Evolutionary conservation across 2,888 invertebrate species (phyloP), one percentile per base, ranked within the genome.

Genomic region (Dioctria rufipes): DNA sequence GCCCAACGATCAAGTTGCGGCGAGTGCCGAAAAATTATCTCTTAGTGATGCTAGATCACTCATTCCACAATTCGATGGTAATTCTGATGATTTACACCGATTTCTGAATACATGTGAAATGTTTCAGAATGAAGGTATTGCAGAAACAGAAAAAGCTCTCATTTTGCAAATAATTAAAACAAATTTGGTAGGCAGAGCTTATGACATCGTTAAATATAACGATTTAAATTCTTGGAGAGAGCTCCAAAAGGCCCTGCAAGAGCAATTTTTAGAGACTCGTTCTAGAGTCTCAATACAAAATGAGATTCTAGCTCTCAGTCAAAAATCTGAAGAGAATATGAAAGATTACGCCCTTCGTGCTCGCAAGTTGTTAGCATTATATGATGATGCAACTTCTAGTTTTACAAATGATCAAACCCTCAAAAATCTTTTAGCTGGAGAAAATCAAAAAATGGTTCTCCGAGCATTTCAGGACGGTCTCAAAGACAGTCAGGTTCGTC

Each of bases 41-140:
- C 25, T 25, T 25, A 25, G 25, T 25, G 2, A 25, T 25, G 25
- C 25, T 25, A 25, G 39, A n/a, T n/a, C n/a, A n/a, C n/a, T n/a
- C n/a, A n/a, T n/a, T n/a, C n/a, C n/a, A n/a, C n/a, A n/a, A n/a
- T n/a, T n/a, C 4, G 65, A 39, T 42, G 65, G 42, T 40, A 39
- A 37, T 4, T 5, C 40, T 3, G 42, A 65, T 4, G 40, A 65
- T 5, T 11, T 65, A 11, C 37, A 49, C 51, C 9, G 51, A 42
- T 71, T 71, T 40, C 9, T 71, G n/a, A 58, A 39, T 25, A 54
- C 37, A 13, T 71, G 71, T 39, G 58, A n/a, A 25, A 51, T 71
- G 37, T 58, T 71, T n/a, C 51, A 25, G 25, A 25, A 25, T 1
- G 25, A 25, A 25, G 25, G 25, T 25, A 25, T 25, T 25, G 25